These are phyloP conservation scores for Siderastrea siderea DNA, from an alignment of 92 coral and sea anemone genomes.

Conservation along the genomic window DNA sequence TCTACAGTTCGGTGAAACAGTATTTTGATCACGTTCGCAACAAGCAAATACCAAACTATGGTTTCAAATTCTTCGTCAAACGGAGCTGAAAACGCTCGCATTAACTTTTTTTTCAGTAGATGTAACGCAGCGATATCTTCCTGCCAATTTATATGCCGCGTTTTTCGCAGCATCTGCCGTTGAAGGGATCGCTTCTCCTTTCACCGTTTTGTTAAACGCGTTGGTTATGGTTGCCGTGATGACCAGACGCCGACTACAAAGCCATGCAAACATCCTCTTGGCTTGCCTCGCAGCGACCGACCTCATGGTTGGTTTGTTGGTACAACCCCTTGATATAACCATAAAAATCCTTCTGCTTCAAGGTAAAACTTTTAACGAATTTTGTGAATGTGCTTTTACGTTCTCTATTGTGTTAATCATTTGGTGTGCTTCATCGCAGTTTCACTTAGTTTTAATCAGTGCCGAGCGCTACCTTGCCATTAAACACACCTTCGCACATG, in stretches of 20 bases:
- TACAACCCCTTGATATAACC: neutral
- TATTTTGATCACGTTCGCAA: too few species aligned
- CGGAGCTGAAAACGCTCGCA: neutral
- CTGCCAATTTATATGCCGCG: neutral
- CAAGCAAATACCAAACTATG: neutral
- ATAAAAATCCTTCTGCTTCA: neutral
- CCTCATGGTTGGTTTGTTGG: neutral
- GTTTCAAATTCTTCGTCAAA: neutral
- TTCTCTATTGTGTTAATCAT: neutral
- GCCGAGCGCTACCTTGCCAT: slow-evolving; percentile 8
- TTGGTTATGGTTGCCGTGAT: slow-evolving; percentile 14
- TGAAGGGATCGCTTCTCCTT: neutral
- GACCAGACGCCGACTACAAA: neutral
- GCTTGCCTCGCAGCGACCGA: slow-evolving; percentile 3
- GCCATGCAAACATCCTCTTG: neutral
- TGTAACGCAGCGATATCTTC: neutral
- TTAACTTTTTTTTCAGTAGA: neutral
- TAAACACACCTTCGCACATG: neutral
- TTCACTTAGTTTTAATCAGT: neutral
- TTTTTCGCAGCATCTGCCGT: neutral
- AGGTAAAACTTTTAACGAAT: neutral
- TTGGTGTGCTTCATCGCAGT: neutral
- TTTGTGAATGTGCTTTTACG: neutral
- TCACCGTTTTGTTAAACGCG: slow-evolving; percentile 9
- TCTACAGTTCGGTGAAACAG: too few species aligned